Conservation (phyloP, 2,113 vertebrate species). For the Callipepla californica region DNA sequence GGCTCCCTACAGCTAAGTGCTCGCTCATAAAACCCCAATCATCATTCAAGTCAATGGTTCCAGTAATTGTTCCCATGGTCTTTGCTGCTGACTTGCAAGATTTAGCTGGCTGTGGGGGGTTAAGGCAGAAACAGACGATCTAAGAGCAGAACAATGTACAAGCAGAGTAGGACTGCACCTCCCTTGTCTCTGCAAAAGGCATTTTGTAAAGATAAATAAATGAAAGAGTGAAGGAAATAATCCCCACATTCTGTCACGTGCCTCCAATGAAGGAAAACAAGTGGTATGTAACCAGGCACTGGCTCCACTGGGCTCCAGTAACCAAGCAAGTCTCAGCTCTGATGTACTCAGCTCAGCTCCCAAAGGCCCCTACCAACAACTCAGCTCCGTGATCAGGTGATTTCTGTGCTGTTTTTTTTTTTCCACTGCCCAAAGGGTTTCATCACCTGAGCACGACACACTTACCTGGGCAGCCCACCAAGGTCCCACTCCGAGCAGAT, state of each 20-base stretch:
- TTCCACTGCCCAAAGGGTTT: no score
- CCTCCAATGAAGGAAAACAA: neutral
- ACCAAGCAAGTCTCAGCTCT: neutral
- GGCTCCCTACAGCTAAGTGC: neutral
- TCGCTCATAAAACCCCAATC: neutral
- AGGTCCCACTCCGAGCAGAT: conserved; percentile 93
- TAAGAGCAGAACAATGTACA: neutral
- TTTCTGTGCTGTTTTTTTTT: no score
- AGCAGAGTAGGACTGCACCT: neutral
- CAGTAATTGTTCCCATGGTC: neutral
- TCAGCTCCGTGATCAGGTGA: no score
- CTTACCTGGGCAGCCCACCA: conserved; percentile 91
- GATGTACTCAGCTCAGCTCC: neutral
- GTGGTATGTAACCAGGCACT: neutral
- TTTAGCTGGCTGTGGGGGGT: neutral
- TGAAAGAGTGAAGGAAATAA: neutral
- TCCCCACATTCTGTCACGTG: neutral
- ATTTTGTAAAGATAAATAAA: neutral
- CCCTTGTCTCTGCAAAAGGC: neutral
- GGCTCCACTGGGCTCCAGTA: conserved; percentile 10
- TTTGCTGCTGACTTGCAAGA: neutral
- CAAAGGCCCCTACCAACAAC: neutral
- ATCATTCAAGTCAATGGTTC: neutral
- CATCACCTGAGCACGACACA: no score
- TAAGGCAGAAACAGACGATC: neutral